These are phyloP conservation scores for Scaptomyza parva DNA, from an alignment of 2,888 invertebrate species.

Conservation along the genomic window DNA sequence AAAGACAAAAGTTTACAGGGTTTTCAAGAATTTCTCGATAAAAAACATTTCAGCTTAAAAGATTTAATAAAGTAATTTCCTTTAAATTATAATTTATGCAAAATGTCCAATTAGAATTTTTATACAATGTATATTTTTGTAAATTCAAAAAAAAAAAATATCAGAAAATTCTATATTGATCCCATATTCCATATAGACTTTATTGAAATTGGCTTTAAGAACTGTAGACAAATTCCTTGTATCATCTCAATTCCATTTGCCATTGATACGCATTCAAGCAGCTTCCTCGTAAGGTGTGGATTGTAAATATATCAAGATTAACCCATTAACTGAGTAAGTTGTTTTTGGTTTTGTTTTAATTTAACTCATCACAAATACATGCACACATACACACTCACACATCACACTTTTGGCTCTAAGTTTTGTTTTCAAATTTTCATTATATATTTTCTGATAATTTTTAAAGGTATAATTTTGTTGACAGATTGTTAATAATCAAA, in stretches of 20 bases:
- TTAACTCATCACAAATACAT: conserved; percentile 20
- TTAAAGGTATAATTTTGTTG: conserved; percentile 2
- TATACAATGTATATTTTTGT: too few relatives aligned
- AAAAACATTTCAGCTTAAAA: too few relatives aligned
- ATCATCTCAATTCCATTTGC: conserved; percentile 38
- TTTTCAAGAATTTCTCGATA: too few relatives aligned
- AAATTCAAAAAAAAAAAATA: too few relatives aligned
- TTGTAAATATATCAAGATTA: conserved; percentile 42
- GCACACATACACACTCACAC: conserved; percentile 10
- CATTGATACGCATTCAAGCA: conserved; percentile 49
- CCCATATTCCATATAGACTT: background rate
- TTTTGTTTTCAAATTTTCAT: conserved; percentile 21
- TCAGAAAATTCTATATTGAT: background rate
- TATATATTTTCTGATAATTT: conserved; percentile 17
- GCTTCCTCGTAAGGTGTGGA: conserved; percentile 44
- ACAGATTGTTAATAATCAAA: background rate
- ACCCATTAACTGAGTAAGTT: conserved; percentile 68
- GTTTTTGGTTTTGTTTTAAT: conserved; percentile 27
- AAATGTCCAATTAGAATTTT: too few relatives aligned
- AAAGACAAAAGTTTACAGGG: too few relatives aligned
- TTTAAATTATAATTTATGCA: too few relatives aligned
- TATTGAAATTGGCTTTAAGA: conserved; percentile 4
- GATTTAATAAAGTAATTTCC: too few relatives aligned
- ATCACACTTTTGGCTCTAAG: conserved; percentile 16
- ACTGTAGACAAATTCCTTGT: conserved; percentile 21